phyloP scores from a whole-genome alignment of 2,888 invertebrate genomes.

The Meloe dianella region DNA sequence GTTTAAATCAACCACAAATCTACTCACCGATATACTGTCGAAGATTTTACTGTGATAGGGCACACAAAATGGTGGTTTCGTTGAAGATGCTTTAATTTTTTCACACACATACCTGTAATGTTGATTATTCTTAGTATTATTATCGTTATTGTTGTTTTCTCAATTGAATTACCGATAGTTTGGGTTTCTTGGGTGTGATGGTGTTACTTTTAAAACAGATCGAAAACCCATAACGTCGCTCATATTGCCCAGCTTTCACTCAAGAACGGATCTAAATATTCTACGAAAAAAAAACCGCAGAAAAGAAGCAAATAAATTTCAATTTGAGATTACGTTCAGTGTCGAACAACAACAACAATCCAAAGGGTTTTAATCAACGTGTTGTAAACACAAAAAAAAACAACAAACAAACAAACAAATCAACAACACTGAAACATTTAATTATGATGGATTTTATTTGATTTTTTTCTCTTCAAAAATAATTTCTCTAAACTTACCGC shows the following conservation, averaged over 20 bases:
- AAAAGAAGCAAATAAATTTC: no score
- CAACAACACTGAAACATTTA: not conserved
- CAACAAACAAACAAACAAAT: not conserved
- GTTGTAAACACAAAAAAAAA: not conserved
- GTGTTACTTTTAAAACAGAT: slow-evolving; percentile 80
- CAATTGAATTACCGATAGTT: slow-evolving; percentile 68
- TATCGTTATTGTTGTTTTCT: slow-evolving; percentile 19
- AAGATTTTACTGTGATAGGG: slow-evolving; percentile 79
- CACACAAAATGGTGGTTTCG: slow-evolving; percentile 76
- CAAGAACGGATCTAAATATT: slow-evolving; percentile 73
- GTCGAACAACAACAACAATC: no score
- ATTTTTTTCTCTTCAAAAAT: not conserved
- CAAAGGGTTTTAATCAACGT: no score
- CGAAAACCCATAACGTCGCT: slow-evolving; percentile 75
- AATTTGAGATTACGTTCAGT: no score
- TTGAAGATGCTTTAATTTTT: slow-evolving; percentile 73
- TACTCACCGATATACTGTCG: slow-evolving; percentile 71
- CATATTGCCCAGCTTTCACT: slow-evolving; percentile 62
- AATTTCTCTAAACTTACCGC: slow-evolving; percentile 54
- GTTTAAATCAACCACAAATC: no score
- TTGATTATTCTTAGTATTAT: not conserved
- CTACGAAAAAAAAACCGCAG: slow-evolving; percentile 55
- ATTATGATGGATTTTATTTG: no score
- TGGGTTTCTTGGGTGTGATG: slow-evolving; percentile 77
- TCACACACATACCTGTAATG: slow-evolving; percentile 69